Evolutionary conservation across 2,888 invertebrate species (phyloP).

Genomic region (Amitus sp.): DNA sequence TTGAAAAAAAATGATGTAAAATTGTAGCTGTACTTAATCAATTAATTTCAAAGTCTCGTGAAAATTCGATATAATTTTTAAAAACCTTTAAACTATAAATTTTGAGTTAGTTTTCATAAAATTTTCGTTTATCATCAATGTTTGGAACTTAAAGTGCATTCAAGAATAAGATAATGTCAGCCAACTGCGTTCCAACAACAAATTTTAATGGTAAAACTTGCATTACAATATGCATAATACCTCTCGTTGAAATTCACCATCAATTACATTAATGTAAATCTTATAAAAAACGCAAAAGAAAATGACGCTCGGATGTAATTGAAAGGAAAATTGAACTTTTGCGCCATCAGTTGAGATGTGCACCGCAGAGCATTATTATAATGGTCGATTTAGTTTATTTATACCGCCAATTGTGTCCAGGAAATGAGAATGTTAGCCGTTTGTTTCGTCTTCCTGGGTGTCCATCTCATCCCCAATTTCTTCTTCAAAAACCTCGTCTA

Average conservation of each 20-base stretch:
- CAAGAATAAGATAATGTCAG: too few relatives aligned
- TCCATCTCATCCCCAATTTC: conserved; percentile 42
- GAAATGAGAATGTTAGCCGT: conserved; percentile 51
- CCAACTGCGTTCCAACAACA: background rate
- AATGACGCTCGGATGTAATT: background rate
- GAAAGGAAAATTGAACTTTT: background rate
- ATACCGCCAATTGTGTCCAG: conserved; percentile 16
- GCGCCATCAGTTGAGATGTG: background rate
- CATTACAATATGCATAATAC: background rate
- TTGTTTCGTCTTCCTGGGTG: conserved; percentile 51
- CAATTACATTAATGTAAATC: background rate
- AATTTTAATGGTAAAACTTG: background rate
- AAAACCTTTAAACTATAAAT: too few relatives aligned
- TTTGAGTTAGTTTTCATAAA: too few relatives aligned
- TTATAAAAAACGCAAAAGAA: background rate
- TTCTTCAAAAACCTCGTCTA: conserved; percentile 38
- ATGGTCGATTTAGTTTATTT: too few relatives aligned
- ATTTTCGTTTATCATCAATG: too few relatives aligned
- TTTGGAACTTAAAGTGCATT: too few relatives aligned
- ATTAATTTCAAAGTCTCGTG: too few relatives aligned
- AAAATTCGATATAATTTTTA: too few relatives aligned
- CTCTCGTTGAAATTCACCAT: background rate
- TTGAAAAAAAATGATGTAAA: too few relatives aligned
- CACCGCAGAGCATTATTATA: background rate
- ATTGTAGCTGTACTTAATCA: too few relatives aligned